Evolutionary conservation across 2,797 vertebrate species (phyloP).

Genomic region (Poeciliopsis infans): DNA sequence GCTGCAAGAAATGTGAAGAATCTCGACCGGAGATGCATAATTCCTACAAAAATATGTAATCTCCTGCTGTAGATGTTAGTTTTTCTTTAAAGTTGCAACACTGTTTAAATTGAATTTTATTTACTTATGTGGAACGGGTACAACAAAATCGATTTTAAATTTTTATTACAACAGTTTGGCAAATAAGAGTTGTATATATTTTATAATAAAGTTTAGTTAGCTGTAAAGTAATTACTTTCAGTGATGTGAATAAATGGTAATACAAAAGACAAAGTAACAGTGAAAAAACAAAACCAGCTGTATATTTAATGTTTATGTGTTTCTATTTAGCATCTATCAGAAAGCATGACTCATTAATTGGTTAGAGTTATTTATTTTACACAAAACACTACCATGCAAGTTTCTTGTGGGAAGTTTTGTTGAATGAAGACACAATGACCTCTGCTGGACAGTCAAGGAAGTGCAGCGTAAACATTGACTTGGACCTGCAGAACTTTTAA

Average conservation of each 20-base stretch:
- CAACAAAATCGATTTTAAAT: neutral
- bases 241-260: neutral
- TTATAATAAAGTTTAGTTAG: neutral
- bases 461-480: neutral
- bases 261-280: neutral
- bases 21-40: neutral
- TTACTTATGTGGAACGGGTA: neutral
- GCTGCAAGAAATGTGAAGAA: neutral
- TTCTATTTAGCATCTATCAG: neutral
- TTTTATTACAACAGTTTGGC: neutral
- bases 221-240: neutral
- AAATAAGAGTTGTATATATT: neutral
- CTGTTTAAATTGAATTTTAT: neutral
- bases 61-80: neutral
- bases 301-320: neutral
- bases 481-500: neutral
- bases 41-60: neutral
- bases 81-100: neutral
- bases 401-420: neutral
- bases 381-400: neutral
- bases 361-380: neutral
- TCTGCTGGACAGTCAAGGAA: neutral
- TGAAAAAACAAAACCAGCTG: neutral
- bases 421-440: neutral
- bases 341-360: neutral